A percentile compares a stretch with the other conserved stretches of the same genome.
Conservation (phyloP, 1,140 invertebrate species). For the Rhagoletis zephyria region DNA sequence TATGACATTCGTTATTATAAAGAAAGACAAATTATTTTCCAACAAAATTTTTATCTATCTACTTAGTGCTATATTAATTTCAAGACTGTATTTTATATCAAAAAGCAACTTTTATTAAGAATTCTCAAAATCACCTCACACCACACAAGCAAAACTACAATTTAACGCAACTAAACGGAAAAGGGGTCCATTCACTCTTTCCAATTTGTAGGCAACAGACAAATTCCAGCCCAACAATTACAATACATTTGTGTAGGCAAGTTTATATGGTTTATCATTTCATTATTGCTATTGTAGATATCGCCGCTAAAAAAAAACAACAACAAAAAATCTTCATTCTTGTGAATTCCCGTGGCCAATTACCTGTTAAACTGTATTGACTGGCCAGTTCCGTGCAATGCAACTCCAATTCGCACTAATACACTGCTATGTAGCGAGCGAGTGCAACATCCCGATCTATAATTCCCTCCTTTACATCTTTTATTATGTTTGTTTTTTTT, state of each 20-base stretch:
- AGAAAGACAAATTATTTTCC: no score
- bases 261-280: constrained; percentile 1
- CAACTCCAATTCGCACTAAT: constrained; percentile 11
- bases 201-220: no score
- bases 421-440: neutral
- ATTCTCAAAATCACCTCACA: no score
- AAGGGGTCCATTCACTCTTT: neutral
- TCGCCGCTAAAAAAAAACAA: neutral
- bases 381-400: neutral
- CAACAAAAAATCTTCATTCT: no score
- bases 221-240: neutral
- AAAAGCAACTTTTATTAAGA: no score
- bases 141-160: no score
- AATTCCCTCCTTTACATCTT: no score
- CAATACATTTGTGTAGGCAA: neutral
- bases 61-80: neutral
- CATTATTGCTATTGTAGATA: neutral
- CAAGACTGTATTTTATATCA: no score
- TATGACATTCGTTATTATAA: no score
- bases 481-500: neutral
- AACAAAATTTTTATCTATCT: neutral
- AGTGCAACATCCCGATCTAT: no score
- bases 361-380: constrained; percentile 7
- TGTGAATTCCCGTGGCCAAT: neutral
- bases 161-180: no score